Conservation (phyloP, 2,888 invertebrate species). For the Odontocerum albicorne region DNA sequence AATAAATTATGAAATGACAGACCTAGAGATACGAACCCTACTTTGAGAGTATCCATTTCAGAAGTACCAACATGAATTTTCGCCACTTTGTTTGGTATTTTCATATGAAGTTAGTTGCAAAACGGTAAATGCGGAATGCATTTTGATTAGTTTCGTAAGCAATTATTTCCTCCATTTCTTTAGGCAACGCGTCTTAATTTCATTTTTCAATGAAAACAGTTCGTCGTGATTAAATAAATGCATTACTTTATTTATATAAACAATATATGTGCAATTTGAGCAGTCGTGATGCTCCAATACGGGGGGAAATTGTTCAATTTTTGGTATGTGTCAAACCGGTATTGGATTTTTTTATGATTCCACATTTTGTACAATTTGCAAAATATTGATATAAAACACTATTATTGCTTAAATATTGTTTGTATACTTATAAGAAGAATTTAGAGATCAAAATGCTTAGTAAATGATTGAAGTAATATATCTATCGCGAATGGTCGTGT, state of each 20-base stretch:
- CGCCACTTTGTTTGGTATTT: slow-evolving; percentile 14
- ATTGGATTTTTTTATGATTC: slow-evolving; percentile 16
- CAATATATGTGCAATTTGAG: no score
- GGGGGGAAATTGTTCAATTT: slow-evolving; percentile 12
- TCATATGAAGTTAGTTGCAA: slow-evolving; percentile 27
- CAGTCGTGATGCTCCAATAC: slow-evolving; percentile 14
- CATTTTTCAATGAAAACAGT: no score
- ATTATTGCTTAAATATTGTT: no score
- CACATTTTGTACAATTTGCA: no score
- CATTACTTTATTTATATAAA: no score
- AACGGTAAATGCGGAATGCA: slow-evolving; percentile 28
- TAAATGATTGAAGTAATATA: no score
- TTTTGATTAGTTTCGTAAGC: slow-evolving; percentile 18
- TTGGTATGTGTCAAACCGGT: slow-evolving; percentile 32
- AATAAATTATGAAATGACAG: not conserved
- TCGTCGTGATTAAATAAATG: no score
- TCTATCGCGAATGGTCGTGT: no score
- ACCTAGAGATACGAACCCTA: not conserved
- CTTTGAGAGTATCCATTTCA: not conserved
- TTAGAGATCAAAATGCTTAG: no score
- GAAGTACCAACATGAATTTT: slow-evolving; percentile 10
- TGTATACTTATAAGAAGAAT: no score
- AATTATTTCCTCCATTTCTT: slow-evolving; percentile 5
- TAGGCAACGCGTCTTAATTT: no score
- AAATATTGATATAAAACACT: no score